Percentiles rank a stretch among this genome's conserved stretches.
phyloP scores from a whole-genome alignment of 2,888 invertebrate genomes.

The Nephrotoma appendiculata region DNA sequence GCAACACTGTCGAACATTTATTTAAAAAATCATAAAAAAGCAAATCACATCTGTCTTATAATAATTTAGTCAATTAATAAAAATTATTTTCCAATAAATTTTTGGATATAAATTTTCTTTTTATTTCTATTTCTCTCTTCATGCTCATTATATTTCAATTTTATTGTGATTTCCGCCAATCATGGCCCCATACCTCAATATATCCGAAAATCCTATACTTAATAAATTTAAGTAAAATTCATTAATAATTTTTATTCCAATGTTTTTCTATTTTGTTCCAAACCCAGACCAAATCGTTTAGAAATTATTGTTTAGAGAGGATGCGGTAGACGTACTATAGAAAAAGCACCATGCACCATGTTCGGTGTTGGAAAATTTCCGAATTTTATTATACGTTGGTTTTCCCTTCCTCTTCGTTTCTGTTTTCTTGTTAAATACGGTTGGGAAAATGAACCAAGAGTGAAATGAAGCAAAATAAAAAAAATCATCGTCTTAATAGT shows the following conservation, averaged over 20 bases:
- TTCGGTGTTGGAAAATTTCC: neutral
- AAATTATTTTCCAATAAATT: constrained; percentile 2
- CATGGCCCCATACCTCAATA: neutral
- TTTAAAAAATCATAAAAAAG: neutral
- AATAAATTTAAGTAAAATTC: neutral
- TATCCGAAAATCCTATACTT: neutral
- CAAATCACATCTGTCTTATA: constrained; percentile 1
- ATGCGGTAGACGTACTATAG: neutral
- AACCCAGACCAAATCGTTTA: neutral
- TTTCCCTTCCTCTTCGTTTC: neutral
- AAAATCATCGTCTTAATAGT: neutral
- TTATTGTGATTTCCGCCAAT: neutral
- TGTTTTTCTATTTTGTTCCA: neutral
- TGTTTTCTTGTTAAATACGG: neutral
- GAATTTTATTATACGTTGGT: neutral
- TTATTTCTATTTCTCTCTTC: neutral
- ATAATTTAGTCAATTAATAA: constrained; percentile 4
- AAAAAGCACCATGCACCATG: neutral
- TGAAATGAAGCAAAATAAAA: neutral
- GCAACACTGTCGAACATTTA: neutral
- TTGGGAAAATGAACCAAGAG: neutral
- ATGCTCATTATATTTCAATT: neutral
- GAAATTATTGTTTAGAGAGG: neutral
- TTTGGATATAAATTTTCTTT: neutral
- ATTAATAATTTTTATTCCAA: neutral